A percentile compares a stretch with the other conserved stretches of the same genome.
phyloP scores from a whole-genome alignment of 1,140 invertebrate genomes.

The Drosophila punjabiensis region DNA sequence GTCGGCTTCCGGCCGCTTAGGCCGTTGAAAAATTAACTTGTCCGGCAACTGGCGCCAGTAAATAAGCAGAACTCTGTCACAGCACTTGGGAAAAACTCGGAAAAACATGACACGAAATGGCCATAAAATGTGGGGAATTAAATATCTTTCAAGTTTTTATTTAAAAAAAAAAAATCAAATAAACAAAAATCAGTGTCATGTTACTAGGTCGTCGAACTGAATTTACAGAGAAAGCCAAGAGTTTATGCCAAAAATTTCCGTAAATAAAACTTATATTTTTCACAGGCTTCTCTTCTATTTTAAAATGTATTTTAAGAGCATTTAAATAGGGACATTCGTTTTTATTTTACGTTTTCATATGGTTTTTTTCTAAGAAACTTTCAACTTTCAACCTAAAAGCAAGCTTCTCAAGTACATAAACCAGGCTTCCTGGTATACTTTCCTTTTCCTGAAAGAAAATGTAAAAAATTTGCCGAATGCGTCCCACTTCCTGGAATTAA shows the following conservation, averaged over 20 bases:
- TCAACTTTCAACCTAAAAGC: no score
- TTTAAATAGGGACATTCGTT: not conserved
- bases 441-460: not conserved
- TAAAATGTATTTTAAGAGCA: not conserved
- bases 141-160: not conserved
- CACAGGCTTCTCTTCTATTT: not conserved
- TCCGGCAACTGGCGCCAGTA: conserved; percentile 70
- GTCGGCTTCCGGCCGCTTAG: conserved; percentile 71
- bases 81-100: conserved; percentile 34
- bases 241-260: not conserved
- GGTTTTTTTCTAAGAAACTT: not conserved
- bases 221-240: not conserved
- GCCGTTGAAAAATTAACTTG: conserved; percentile 81
- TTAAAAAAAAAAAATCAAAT: not conserved
- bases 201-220: not conserved
- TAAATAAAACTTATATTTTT: not conserved
- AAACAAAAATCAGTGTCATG: not conserved
- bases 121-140: conserved; percentile 9
- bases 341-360: not conserved
- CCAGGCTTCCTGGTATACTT: not conserved
- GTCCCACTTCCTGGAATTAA: not conserved
- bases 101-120: conserved; percentile 22
- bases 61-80: conserved; percentile 28
- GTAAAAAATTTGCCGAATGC: not conserved
- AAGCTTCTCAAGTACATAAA: not conserved